phyloP scores from a whole-genome alignment of 2,797 vertebrate genomes.

The Kryptolebias ocellatus region DNA sequence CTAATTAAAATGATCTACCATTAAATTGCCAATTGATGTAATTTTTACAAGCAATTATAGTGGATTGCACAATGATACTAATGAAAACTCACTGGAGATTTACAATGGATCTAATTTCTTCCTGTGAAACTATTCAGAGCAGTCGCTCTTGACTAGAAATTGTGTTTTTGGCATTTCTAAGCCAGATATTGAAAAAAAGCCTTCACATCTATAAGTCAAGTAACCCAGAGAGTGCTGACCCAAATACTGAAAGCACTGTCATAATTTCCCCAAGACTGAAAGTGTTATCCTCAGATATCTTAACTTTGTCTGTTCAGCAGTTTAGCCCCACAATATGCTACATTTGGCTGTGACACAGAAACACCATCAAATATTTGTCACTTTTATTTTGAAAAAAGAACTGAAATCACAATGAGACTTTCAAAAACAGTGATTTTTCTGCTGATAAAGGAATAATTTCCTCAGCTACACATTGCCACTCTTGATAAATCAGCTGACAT shows the following conservation, averaged over 20 bases:
- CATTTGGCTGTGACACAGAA: too few relatives aligned
- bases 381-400: background rate
- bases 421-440: background rate
- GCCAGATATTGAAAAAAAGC: too few relatives aligned
- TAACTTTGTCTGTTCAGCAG: too few relatives aligned
- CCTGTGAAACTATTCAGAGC: background rate
- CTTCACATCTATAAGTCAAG: too few relatives aligned
- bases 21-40: background rate
- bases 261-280: too few relatives aligned
- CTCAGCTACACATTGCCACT: background rate
- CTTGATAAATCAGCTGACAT: background rate
- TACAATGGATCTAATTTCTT: background rate
- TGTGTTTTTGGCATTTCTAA: too few relatives aligned
- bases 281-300: too few relatives aligned
- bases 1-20: too few relatives aligned
- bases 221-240: too few relatives aligned
- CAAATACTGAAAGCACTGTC: too few relatives aligned
- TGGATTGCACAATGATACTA: background rate
- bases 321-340: too few relatives aligned
- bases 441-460: background rate
- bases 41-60: background rate
- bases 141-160: background rate
- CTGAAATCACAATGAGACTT: background rate
- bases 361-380: background rate
- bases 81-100: background rate